Conservation (phyloP, 2,113 vertebrate species). For the Odobenus rosmarus region DNA sequence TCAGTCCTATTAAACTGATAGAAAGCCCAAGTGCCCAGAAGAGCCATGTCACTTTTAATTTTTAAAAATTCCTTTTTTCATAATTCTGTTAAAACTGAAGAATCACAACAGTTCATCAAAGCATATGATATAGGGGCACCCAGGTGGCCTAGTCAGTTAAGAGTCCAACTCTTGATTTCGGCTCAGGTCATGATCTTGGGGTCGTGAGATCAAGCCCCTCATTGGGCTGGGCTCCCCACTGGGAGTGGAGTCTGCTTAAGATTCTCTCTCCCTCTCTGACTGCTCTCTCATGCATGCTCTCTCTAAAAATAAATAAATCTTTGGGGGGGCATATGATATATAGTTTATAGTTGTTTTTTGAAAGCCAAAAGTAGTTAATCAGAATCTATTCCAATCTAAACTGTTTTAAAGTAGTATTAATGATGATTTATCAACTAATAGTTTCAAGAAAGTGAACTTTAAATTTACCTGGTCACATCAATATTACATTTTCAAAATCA, state of each 20-base stretch:
- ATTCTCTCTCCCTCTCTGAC: neutral
- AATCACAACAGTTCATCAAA: slow-evolving; percentile 24
- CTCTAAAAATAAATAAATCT: neutral
- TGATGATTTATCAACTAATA: neutral
- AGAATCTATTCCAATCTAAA: neutral
- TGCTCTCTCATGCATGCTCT: neutral
- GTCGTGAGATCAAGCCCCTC: neutral
- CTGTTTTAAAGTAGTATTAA: neutral
- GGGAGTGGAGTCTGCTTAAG: neutral
- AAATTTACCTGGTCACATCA: slow-evolving; percentile 15
- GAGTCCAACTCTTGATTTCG: neutral
- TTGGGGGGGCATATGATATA: neutral
- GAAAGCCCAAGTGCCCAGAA: neutral
- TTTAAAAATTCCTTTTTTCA: neutral
- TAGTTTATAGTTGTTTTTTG: neutral
- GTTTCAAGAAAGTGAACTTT: neutral
- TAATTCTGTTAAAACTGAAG: neutral
- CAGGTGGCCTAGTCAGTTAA: neutral
- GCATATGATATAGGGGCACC: neutral
- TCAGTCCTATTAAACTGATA: neutral
- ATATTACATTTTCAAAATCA: neutral
- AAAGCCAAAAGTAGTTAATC: neutral
- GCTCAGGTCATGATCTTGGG: neutral
- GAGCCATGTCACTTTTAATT: neutral
- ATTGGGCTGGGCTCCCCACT: neutral